Conservation (phyloP, 2,888 invertebrate species). For the Mesoligia furuncula region DNA sequence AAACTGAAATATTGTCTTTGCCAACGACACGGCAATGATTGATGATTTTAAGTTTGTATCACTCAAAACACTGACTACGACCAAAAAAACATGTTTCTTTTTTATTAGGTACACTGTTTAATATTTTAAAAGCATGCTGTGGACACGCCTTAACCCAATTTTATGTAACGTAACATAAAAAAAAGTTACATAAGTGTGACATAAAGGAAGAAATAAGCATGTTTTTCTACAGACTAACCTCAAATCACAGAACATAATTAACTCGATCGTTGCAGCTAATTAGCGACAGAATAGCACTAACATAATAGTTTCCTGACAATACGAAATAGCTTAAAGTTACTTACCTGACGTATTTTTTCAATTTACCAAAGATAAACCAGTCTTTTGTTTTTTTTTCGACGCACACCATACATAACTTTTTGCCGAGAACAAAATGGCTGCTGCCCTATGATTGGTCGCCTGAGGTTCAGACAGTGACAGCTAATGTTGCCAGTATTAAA, state of each 20-base stretch:
- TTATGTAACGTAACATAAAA: conserved; percentile 10
- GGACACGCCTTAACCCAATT: background rate
- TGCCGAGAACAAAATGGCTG: conserved; percentile 9
- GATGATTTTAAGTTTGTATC: too few species aligned
- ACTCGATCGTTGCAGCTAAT: background rate
- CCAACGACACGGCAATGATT: too few species aligned
- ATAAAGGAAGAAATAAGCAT: conserved; percentile 3
- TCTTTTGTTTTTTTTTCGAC: conserved; percentile 2
- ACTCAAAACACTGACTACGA: too few species aligned
- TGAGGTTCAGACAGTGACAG: background rate
- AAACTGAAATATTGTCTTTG: too few species aligned
- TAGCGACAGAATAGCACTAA: conserved; percentile 12
- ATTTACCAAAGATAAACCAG: background rate
- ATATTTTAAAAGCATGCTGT: too few species aligned
- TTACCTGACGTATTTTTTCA: background rate
- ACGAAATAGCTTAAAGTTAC: background rate
- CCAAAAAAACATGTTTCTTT: too few species aligned
- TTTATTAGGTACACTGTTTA: too few species aligned
- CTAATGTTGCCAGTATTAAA: conserved; percentile 8
- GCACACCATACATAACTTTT: background rate
- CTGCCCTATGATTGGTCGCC: conserved; percentile 8
- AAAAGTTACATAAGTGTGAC: conserved; percentile 6
- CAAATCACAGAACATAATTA: conserved; percentile 4
- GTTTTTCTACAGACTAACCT: background rate
- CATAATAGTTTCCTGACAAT: conserved; percentile 1